A percentile compares a stretch with the other conserved stretches of the same genome.
phyloP scores from a whole-genome alignment of 2,797 vertebrate species.

The Characodon lateralis region DNA sequence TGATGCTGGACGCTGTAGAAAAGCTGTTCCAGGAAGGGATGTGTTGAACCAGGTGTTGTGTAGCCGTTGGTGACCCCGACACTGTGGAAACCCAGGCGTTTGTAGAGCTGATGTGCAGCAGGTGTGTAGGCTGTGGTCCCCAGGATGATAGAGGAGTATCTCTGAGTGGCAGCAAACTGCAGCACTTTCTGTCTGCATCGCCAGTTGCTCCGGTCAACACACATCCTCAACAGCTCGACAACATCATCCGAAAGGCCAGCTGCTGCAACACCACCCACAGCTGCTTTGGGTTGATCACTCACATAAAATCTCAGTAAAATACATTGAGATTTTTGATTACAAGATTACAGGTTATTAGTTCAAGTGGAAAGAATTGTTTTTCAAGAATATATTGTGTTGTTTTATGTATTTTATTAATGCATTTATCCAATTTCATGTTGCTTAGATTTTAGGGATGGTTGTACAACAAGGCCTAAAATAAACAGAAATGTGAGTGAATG shows the following conservation, averaged over 20 bases:
- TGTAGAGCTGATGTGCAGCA: slow-evolving; percentile 85
- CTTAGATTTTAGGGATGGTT: too few relatives aligned
- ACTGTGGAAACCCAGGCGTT: slow-evolving; percentile 87
- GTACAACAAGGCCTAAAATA: too few relatives aligned
- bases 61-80: slow-evolving; percentile 81
- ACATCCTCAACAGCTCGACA: too few relatives aligned
- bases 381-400: background rate
- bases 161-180: background rate
- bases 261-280: too few relatives aligned
- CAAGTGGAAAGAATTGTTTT: background rate
- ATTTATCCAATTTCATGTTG: background rate
- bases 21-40: slow-evolving; percentile 31
- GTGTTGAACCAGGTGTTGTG: slow-evolving; percentile 25
- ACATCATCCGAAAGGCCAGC: too few relatives aligned
- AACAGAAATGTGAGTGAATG: background rate
- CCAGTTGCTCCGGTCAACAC: too few relatives aligned
- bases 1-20: slow-evolving; percentile 61
- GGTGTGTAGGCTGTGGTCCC: slow-evolving; percentile 85
- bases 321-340: background rate
- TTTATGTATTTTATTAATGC: background rate
- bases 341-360: background rate
- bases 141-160: slow-evolving; percentile 82
- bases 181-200: too few relatives aligned
- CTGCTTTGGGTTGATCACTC: background rate
- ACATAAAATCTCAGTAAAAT: background rate